Evolutionary conservation across 2,888 invertebrate genomes (phyloP).

Genomic region (Hoplodrina ambigua): DNA sequence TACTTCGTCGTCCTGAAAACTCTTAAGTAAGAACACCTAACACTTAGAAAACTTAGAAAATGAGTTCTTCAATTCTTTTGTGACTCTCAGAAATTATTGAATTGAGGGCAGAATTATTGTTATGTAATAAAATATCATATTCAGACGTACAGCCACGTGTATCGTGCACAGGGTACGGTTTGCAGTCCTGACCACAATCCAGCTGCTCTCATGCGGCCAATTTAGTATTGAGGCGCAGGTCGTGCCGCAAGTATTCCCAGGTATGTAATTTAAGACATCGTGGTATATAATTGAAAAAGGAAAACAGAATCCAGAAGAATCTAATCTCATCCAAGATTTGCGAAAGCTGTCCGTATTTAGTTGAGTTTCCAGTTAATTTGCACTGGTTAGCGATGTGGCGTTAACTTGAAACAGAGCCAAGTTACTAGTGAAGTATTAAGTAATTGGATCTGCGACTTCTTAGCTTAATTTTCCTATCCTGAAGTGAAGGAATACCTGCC

Average conservation of each 20-base stretch:
- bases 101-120: too few species aligned
- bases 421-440: slow-evolving; percentile 47
- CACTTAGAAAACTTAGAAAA: background rate
- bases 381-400: slow-evolving; percentile 38
- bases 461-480: slow-evolving; percentile 10
- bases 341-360: slow-evolving; percentile 34
- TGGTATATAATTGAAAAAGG: background rate
- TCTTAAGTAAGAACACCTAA: background rate
- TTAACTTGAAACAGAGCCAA: slow-evolving; percentile 56
- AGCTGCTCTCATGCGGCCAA: too few species aligned
- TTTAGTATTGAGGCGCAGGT: too few species aligned
- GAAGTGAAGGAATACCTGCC: background rate
- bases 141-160: too few species aligned
- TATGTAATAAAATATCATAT: too few species aligned
- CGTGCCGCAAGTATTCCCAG: too few species aligned
- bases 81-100: background rate
- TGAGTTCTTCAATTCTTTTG: background rate
- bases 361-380: slow-evolving; percentile 49
- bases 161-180: too few species aligned
- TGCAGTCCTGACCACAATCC: too few species aligned
- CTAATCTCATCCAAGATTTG: slow-evolving; percentile 24
- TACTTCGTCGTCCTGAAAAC: background rate
- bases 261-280: too few species aligned
- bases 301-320: slow-evolving; percentile 7
- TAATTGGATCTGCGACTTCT: slow-evolving; percentile 46